Conservation (phyloP, 2,113 vertebrate genomes). For the Ameiurus melas region DNA sequence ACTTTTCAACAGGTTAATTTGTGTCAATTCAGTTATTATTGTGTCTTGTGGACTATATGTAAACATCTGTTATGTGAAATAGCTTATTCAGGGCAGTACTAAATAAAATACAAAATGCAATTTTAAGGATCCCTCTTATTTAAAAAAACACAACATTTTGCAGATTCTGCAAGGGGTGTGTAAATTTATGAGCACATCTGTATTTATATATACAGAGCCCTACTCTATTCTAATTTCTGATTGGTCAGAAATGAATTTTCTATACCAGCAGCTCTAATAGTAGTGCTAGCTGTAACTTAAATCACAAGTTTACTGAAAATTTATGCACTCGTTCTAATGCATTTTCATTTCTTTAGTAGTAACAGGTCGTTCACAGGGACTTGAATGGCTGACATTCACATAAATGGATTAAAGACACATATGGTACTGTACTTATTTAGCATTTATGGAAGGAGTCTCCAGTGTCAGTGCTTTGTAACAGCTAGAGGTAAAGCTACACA, state of each 20-base stretch:
- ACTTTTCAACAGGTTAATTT: too few species aligned
- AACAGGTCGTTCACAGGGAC: neutral
- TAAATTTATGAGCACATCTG: too few species aligned
- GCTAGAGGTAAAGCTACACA: neutral
- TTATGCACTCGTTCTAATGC: neutral
- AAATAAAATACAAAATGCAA: too few species aligned
- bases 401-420: neutral
- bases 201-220: neutral
- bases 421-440: neutral
- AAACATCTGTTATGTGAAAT: too few species aligned
- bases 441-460: neutral
- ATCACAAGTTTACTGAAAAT: neutral
- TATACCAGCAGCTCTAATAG: neutral
- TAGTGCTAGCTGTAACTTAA: neutral
- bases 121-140: too few species aligned
- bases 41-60: too few species aligned
- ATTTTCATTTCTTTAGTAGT: neutral
- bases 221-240: neutral
- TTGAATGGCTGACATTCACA: neutral
- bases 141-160: too few species aligned
- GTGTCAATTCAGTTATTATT: too few species aligned
- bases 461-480: neutral
- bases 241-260: neutral
- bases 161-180: too few species aligned
- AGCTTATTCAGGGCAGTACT: too few species aligned